phyloP scores from a whole-genome alignment of 2,797 vertebrate genomes.

The Xenopus petersii region DNA sequence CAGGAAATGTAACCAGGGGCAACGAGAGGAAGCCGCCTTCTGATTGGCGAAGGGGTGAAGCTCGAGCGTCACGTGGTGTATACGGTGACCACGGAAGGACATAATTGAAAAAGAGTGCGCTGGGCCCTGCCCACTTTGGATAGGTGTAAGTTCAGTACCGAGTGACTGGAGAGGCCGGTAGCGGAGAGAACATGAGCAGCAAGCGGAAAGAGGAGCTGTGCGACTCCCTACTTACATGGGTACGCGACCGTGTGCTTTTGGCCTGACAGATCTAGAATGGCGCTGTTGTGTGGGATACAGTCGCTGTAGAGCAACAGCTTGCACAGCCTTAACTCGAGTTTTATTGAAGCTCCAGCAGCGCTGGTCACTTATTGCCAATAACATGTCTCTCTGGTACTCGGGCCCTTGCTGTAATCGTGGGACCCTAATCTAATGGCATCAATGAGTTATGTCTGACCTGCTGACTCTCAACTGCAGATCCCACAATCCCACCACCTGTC shows the following conservation, averaged over 20 bases:
- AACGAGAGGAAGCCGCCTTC: background rate
- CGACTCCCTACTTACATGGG: conserved; percentile 43
- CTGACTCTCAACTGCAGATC: too few relatives aligned
- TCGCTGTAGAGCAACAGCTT: too few relatives aligned
- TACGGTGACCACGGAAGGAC: conserved; percentile 15
- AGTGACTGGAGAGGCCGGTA: background rate
- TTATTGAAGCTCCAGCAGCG: too few relatives aligned
- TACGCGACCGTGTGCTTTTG: background rate
- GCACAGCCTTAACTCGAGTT: too few relatives aligned
- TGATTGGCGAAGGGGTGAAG: background rate
- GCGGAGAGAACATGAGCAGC: conserved; percentile 26
- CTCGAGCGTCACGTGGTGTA: background rate
- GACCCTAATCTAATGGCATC: too few relatives aligned
- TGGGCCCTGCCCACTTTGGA: conserved; percentile 8
- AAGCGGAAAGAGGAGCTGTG: conserved; percentile 23
- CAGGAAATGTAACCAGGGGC: conserved; percentile 13
- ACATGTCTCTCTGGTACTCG: too few relatives aligned
- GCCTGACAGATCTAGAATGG: too few relatives aligned
- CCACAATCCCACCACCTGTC: too few relatives aligned
- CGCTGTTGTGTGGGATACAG: too few relatives aligned
- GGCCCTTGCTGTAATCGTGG: too few relatives aligned
- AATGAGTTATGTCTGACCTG: too few relatives aligned
- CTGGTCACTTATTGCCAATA: too few relatives aligned
- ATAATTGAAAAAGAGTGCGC: background rate
- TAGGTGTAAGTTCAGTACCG: background rate